Evolutionary conservation across 2,797 vertebrate genomes (phyloP), one percentile per base, ranked within the genome.

Genomic region (Allobates femoralis): DNA sequence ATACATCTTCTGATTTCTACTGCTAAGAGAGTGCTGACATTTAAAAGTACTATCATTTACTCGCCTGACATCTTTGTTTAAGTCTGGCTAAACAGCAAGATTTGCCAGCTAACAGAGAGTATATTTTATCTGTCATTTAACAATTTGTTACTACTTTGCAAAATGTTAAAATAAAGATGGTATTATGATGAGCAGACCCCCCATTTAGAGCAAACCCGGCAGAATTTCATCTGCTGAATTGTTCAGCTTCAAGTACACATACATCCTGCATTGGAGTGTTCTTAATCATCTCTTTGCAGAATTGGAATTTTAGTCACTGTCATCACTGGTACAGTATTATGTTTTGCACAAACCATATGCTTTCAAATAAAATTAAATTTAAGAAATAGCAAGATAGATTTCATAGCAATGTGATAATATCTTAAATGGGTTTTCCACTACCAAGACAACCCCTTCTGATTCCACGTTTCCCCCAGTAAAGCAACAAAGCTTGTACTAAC

Each of bases 41-140:
- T 81, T 86, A 51, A 86, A 74, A 53, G 85, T 81, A 80, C 79
- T 66, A 60, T 79, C 71, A 62, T 80, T 86, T 60, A 86, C 85
- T 62, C 32, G 41, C 30, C 85, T 86, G 85, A 80, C 85, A 86
- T 62, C 84, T 85, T 85, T 85, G 84, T 85, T 85, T 85, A 80
- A 32, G 67, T 80, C 77, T 80, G n/a, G 34, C n/a, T 85, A 85
- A 85, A 86, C 85, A 81, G 56, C 71, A 32, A 32, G 66, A 60
- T 51, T 86, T 53, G 79, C 67, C 55, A 71, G 67, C 77, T 80
- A 81, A 81, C 79, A 75, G 64, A 79, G 64, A 81, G 66, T 62
- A 86, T 74, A 86, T 81, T 81, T 86, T 73, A 86, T 58, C 71
- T 81, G 85, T 32, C 66, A 62, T 51, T 81, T 74, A 64, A 32